These are phyloP conservation scores for Spea bombifrons DNA, from an alignment of 2,113 vertebrate species.

Conservation along the genomic window DNA sequence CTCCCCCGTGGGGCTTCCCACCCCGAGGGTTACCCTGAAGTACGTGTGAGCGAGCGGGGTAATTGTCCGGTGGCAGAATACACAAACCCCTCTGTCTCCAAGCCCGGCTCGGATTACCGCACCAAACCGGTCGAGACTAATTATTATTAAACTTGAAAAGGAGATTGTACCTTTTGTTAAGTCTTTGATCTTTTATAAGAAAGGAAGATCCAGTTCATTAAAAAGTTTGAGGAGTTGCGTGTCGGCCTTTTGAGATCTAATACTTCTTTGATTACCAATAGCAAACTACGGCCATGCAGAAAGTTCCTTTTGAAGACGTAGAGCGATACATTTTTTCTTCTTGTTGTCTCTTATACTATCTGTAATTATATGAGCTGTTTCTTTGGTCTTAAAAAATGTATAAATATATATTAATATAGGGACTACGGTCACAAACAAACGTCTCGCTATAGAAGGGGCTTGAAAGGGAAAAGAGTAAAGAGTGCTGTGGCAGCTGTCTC, in stretches of 20 bases:
- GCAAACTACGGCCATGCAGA: neutral
- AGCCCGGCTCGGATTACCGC: constrained; percentile 31
- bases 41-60: constrained; percentile 33
- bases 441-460: too few species aligned
- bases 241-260: constrained; percentile 12
- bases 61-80: constrained; percentile 26
- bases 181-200: constrained; percentile 35
- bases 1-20: neutral
- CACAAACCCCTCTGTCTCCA: constrained; percentile 26
- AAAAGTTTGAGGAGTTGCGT: constrained; percentile 35
- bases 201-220: constrained; percentile 43
- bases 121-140: constrained; percentile 37
- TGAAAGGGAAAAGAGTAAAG: too few species aligned
- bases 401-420: too few species aligned
- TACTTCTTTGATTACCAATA: constrained; percentile 30
- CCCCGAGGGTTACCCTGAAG: neutral
- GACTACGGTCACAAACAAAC: too few species aligned
- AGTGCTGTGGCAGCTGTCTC: too few species aligned
- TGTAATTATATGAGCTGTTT: too few species aligned
- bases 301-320: constrained; percentile 17
- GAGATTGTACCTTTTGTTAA: constrained; percentile 38
- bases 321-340: neutral
- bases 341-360: too few species aligned
- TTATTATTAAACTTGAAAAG: constrained; percentile 47
- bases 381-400: too few species aligned